phyloP scores from a whole-genome alignment of 2,797 vertebrate species.

The Psittacula echo region DNA sequence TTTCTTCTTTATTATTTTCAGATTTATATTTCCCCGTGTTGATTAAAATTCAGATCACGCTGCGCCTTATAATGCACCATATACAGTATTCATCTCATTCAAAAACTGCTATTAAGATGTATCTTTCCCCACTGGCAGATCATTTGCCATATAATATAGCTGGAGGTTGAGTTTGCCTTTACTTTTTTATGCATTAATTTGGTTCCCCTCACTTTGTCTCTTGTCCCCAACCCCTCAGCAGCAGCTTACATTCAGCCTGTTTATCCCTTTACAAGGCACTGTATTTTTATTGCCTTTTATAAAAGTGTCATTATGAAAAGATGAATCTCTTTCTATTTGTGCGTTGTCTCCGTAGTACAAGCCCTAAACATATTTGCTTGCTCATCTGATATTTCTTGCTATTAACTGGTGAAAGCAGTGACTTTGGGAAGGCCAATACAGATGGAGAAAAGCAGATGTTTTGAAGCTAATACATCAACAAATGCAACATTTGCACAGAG shows the following conservation, averaged over 20 bases:
- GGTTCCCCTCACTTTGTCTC: conserved; percentile 41
- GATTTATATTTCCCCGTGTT: conserved; percentile 57
- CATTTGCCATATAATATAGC: conserved; percentile 54
- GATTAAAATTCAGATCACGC: conserved; percentile 70
- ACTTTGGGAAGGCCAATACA: conserved; percentile 23
- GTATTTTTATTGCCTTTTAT: conserved; percentile 58
- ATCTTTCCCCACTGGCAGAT: conserved; percentile 62
- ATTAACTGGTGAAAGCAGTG: conserved; percentile 23
- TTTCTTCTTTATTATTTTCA: conserved; percentile 68
- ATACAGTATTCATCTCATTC: conserved; percentile 59
- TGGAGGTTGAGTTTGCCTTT: neutral
- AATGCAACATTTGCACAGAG: neutral
- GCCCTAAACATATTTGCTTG: conserved; percentile 56
- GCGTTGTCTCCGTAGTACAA: conserved; percentile 58
- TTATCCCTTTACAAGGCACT: conserved; percentile 63
- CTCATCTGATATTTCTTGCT: conserved; percentile 57
- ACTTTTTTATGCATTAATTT: conserved; percentile 60
- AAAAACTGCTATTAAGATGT: conserved; percentile 67
- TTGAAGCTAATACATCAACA: conserved; percentile 5
- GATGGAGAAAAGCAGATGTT: conserved; percentile 48
- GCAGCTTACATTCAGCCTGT: conserved; percentile 11
- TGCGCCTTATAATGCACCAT: conserved; percentile 29
- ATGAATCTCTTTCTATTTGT: conserved; percentile 60
- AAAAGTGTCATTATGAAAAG: conserved; percentile 60
- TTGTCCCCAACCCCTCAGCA: neutral